Evolutionary conservation across 2,797 vertebrate species (phyloP), one percentile per base, ranked within the genome.

Genomic region (Syndactyla subalaris): DNA sequence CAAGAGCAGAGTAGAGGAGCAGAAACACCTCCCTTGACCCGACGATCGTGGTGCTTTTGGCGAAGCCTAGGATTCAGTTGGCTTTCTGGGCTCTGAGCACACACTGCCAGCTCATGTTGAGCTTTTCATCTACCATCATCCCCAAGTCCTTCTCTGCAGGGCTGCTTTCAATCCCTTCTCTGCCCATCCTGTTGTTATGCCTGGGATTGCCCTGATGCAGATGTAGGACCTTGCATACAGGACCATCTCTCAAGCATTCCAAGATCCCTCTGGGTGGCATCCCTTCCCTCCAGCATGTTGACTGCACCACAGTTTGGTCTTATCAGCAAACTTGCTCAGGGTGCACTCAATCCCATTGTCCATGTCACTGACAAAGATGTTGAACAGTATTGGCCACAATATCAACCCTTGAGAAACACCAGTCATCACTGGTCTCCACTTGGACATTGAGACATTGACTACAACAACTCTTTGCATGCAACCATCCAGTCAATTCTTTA

Each of bases 401-500:
- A 39, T 17, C 8, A 16, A 13, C 10, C 20, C 29, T 16, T 14
- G 26, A 58, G 20, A 38, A 16, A 30, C 11, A 21, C 29, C 29
- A 29, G 14, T 39, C 4, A 0, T 73, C 45, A 30, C 13, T 2
- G 3, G 8, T 32, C 32, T 38, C 27, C 43, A 7, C 23, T 8
- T 43, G 27, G 38, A 17, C 59, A 29, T 3, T 58, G 19, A 38
- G 34, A 16, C 3, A 2, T 6, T 24, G 19, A 17, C 51, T 8
- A 7, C 38, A 45, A 29, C 4, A 38, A n/a, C 4, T 6, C 4
- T 45, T 36, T 32, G n/a, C 32, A 43, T 57, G 27, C 0, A 0
- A 14, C 43, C 20, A 30, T 51, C 22, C 41, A 62, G 15, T 12
- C 48, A 48, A 6, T 11, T 27, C 36, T 62, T 32, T 43, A 29